phyloP scores from a whole-genome alignment of 2,113 vertebrate genomes.

The Malurus elegans region DNA sequence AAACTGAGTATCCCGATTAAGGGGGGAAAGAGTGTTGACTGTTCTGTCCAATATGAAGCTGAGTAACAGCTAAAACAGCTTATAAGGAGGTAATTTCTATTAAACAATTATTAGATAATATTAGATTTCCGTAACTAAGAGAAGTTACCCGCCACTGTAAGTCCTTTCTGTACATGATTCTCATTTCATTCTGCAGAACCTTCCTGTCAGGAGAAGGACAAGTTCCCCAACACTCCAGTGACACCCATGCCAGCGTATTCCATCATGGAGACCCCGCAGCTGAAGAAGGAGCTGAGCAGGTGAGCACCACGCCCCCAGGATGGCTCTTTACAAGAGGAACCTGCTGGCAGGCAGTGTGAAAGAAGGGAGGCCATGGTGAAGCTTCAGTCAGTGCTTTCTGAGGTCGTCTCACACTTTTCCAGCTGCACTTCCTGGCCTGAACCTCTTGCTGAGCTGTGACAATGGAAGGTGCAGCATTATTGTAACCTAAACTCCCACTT shows the following conservation, averaged over 20 bases:
- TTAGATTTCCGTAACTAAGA: not conserved
- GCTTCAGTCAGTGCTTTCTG: not conserved
- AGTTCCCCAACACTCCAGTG: conserved; percentile 73
- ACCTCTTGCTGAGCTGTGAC: not conserved
- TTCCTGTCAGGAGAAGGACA: conserved; percentile 44
- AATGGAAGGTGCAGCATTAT: not conserved
- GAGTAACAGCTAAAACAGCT: not conserved
- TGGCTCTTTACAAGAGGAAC: not conserved
- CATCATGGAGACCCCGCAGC: conserved; percentile 90
- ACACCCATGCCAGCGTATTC: conserved; percentile 91
- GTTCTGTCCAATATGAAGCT: not conserved
- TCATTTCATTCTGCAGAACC: conserved; percentile 63
- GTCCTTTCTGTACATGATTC: not conserved
- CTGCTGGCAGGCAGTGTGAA: not conserved
- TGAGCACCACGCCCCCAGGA: conserved; percentile 42
- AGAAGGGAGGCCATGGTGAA: not conserved
- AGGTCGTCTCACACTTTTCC: not conserved
- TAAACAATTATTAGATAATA: not conserved
- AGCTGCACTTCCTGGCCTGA: not conserved
- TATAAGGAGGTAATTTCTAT: not conserved
- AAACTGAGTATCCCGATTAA: not conserved
- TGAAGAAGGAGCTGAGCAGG: conserved; percentile 90
- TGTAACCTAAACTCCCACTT: not conserved
- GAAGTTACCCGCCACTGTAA: not conserved
- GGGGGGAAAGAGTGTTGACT: not conserved